Evolutionary conservation across 2,113 vertebrate species (phyloP), one percentile per base, ranked within the genome.

Genomic region (Numida meleagris): DNA sequence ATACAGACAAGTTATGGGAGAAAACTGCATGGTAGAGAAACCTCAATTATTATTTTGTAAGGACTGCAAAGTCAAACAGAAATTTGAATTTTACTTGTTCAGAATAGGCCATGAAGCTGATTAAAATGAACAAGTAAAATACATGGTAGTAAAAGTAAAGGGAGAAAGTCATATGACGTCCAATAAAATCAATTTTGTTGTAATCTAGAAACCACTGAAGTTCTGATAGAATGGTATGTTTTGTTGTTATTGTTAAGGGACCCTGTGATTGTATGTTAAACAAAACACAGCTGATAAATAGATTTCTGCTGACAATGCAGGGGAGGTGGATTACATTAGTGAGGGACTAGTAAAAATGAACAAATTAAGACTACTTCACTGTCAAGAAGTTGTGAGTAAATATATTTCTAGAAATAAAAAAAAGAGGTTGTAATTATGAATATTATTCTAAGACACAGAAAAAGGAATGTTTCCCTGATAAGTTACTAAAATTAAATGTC

Each of bases 71-170:
- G 31, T 55, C 76, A 88, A 86, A 67, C 58, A 81, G 59, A 87
- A 91, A 95, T 93, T 87, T 87, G 43, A 58, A 79, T 88, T 95
- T 93, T 88, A 12, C 57, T 95, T 94, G 23, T 91, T 88, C 71
- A 82, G 38, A 88, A 33, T 87, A 29, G 88, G 15, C n/a, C 77
- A 29, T 57, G 50, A 91, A 9, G 59, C 51, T 91, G 76, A 95
- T 95, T 95, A 92, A 96, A 91, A 5, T 40, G 50, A 95, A 76
- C 8, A 73, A 68, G 14, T 66, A 77, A 82, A 95, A 53, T 70
- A 93, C 89, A 95, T 46, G 50, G 76, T n/a, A 90, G 17, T 59
- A 85, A 78, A 94, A 95, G 36, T 66, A 48, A 95, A 31, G 33
- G 46, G 91, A 91, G 8, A 61, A 89, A 45, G 53, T 67, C 38